These are phyloP conservation scores for Odontocerum albicorne DNA, from an alignment of 2,888 invertebrate species.

Conservation along the genomic window DNA sequence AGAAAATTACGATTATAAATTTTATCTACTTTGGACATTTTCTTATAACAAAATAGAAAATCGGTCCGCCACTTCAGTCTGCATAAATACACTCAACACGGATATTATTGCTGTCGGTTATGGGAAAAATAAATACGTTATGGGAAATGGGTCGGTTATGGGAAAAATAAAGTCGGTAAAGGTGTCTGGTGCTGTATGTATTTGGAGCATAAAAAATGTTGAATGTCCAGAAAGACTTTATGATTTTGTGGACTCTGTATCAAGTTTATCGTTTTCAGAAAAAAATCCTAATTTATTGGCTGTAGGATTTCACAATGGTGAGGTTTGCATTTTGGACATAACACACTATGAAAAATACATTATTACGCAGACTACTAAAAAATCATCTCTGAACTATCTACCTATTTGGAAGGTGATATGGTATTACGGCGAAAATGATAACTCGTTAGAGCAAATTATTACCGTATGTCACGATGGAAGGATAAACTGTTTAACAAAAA, in stretches of 20 bases:
- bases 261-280: constrained; percentile 70
- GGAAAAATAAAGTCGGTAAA: no score
- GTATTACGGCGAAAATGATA: constrained; percentile 50
- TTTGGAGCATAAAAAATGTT: constrained; percentile 85
- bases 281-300: constrained; percentile 72
- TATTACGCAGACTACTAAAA: constrained; percentile 59
- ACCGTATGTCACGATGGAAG: constrained; percentile 64
- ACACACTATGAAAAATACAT: constrained; percentile 55
- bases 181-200: constrained; percentile 64
- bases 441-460: constrained; percentile 55
- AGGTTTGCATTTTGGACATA: constrained; percentile 72
- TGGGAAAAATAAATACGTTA: constrained; percentile 66
- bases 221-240: constrained; percentile 73
- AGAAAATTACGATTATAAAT: constrained; percentile 66
- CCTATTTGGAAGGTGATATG: constrained; percentile 70
- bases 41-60: constrained; percentile 53
- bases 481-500: constrained; percentile 58
- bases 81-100: constrained; percentile 68
- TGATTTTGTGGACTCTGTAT: constrained; percentile 63
- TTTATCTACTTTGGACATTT: constrained; percentile 70
- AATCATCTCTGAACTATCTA: constrained; percentile 62
- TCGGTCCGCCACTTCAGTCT: constrained; percentile 62
- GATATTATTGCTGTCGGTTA: constrained; percentile 77
- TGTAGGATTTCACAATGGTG: constrained; percentile 74
- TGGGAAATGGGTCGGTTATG: no score